These are phyloP conservation scores for Phaenicophaeus curvirostris DNA, from an alignment of 2,797 vertebrate genomes.

Conservation along the genomic window DNA sequence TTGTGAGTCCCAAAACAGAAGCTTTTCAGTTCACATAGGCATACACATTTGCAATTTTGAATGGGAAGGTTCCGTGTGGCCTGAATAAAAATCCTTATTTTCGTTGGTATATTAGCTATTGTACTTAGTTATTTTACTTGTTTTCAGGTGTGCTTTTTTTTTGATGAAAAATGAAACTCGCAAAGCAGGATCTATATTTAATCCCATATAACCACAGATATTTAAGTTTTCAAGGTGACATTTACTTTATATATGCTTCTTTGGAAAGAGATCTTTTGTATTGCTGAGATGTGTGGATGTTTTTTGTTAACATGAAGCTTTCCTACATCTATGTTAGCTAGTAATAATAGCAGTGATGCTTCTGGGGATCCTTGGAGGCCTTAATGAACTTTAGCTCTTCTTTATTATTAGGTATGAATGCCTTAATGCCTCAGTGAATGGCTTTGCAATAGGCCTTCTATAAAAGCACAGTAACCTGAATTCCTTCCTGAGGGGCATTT, in stretches of 20 bases:
- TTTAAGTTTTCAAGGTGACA: neutral
- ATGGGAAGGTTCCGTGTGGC: neutral
- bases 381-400: neutral
- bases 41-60: neutral
- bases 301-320: neutral
- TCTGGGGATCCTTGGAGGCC: neutral
- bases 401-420: neutral
- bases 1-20: neutral
- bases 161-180: neutral
- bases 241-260: neutral
- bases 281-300: rapidly evolving
- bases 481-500: neutral
- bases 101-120: neutral
- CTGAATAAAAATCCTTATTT: neutral
- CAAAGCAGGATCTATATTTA: neutral
- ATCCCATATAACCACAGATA: neutral
- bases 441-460: neutral
- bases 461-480: neutral
- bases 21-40: neutral
- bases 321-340: neutral
- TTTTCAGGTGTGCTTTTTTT: neutral
- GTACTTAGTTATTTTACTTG: neutral
- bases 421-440: neutral
- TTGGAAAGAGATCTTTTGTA: neutral
- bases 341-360: neutral